Evolutionary conservation across 2,797 vertebrate genomes (phyloP).

Genomic region (Darevskia mixta): DNA sequence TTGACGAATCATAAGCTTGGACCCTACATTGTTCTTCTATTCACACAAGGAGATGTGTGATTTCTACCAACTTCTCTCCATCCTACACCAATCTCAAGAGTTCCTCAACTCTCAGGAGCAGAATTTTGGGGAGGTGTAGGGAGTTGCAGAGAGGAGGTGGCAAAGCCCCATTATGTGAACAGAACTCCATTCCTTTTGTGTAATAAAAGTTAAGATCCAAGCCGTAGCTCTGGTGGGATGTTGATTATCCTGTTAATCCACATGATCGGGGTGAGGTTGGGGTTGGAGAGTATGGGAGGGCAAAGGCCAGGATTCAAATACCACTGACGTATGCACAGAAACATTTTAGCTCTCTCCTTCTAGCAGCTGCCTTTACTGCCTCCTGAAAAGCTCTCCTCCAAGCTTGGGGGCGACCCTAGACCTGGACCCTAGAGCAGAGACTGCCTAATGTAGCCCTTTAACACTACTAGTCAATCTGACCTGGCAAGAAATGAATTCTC

Average conservation of each 20-base stretch:
- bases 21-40: neutral
- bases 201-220: neutral
- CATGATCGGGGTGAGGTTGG: neutral
- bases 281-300: neutral
- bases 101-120: neutral
- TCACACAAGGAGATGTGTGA: neutral
- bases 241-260: neutral
- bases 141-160: neutral
- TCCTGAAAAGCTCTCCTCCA: neutral
- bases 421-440: neutral
- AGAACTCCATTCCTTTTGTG: neutral
- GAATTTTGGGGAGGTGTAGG: neutral
- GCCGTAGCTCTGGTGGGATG: neutral
- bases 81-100: neutral
- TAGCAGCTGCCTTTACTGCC: neutral
- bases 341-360: neutral
- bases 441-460: neutral
- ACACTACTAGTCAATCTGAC: neutral
- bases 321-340: neutral
- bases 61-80: neutral
- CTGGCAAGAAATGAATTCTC: neutral
- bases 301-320: neutral
- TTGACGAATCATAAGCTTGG: neutral
- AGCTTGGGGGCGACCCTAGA: neutral
- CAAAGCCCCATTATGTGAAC: neutral